Percentiles rank a stretch among this genome's conserved stretches.
Evolutionary conservation across 23 tunicate species (phyloP).

Genomic region (Pegea sp.): DNA sequence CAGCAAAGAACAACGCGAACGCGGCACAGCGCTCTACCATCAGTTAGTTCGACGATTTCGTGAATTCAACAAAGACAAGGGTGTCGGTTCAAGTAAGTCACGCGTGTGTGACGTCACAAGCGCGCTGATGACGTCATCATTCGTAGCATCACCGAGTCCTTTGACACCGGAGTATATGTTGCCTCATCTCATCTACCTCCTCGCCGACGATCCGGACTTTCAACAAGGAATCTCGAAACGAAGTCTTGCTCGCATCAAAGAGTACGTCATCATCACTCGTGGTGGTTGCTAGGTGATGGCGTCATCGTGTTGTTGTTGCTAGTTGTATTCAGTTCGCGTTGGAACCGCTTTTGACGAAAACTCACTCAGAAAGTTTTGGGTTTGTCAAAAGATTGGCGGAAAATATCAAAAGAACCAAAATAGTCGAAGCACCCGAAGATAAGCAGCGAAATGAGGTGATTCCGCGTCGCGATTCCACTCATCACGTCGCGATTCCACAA

Average conservation of each 20-base stretch:
- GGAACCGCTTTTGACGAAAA: slow-evolving; percentile 67
- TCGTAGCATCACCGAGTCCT: too few species aligned
- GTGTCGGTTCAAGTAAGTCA: slow-evolving; percentile 15
- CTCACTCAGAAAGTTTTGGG: slow-evolving; percentile 80
- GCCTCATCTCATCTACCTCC: slow-evolving; percentile 45
- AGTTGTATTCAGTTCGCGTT: slow-evolving; percentile 66
- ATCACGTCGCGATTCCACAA: too few species aligned
- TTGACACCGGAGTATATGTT: slow-evolving; percentile 77
- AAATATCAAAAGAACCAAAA: slow-evolving; percentile 30
- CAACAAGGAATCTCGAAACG: slow-evolving; percentile 37
- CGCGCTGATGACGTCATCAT: too few species aligned
- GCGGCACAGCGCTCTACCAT: slow-evolving; percentile 38
- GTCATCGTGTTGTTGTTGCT: too few species aligned
- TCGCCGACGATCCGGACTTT: slow-evolving; percentile 76
- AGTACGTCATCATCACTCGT: slow-evolving; percentile 22
- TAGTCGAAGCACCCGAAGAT: slow-evolving; percentile 18
- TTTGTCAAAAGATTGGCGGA: slow-evolving; percentile 48
- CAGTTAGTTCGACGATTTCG: slow-evolving; percentile 47
- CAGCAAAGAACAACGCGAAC: slow-evolving; percentile 47
- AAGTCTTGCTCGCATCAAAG: slow-evolving; percentile 62
- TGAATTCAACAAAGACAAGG: slow-evolving; percentile 21
- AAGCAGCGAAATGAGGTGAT: slow-evolving; percentile 34
- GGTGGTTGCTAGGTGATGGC: too few species aligned
- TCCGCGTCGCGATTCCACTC: too few species aligned
- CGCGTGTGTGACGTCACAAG: too few species aligned